A percentile compares a stretch with the other conserved stretches of the same genome.
These are phyloP conservation scores for Clavelina lepadiformis DNA, from an alignment of 23 tunicate genomes.

Conservation along the genomic window DNA sequence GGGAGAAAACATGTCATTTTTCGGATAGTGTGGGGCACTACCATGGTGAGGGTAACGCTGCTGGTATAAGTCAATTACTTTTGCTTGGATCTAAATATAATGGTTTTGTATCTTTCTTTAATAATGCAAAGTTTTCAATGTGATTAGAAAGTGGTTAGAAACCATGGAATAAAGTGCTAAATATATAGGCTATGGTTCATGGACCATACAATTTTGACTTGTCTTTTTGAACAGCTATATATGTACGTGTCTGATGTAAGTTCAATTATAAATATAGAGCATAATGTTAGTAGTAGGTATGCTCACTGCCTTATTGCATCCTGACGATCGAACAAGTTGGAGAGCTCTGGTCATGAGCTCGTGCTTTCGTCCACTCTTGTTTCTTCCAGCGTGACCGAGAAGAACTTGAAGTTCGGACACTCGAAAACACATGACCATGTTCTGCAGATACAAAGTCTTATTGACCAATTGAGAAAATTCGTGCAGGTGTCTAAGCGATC, in stretches of 20 bases:
- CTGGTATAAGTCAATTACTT: slow-evolving; percentile 32
- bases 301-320: slow-evolving; percentile 40
- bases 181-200: too few species aligned
- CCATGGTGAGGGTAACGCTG: slow-evolving; percentile 32
- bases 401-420: slow-evolving; percentile 73
- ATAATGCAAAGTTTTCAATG: too few species aligned
- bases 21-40: too few species aligned
- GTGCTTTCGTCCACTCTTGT: slow-evolving; percentile 74
- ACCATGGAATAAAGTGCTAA: too few species aligned
- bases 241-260: background rate
- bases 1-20: too few species aligned
- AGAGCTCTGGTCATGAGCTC: slow-evolving; percentile 63
- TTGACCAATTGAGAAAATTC: too few species aligned
- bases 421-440: slow-evolving; percentile 77
- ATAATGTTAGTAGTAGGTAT: background rate
- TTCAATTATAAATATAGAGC: too few species aligned
- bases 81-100: slow-evolving; percentile 32
- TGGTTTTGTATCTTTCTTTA: too few species aligned
- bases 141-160: too few species aligned
- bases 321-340: slow-evolving; percentile 38
- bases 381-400: slow-evolving; percentile 69
- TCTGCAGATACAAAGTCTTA: too few species aligned
- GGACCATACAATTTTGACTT: too few species aligned
- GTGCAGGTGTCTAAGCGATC: too few species aligned
- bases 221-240: slow-evolving; percentile 1